Conservation (phyloP, 2,888 invertebrate species). For the Mycalesis mineus region DNA sequence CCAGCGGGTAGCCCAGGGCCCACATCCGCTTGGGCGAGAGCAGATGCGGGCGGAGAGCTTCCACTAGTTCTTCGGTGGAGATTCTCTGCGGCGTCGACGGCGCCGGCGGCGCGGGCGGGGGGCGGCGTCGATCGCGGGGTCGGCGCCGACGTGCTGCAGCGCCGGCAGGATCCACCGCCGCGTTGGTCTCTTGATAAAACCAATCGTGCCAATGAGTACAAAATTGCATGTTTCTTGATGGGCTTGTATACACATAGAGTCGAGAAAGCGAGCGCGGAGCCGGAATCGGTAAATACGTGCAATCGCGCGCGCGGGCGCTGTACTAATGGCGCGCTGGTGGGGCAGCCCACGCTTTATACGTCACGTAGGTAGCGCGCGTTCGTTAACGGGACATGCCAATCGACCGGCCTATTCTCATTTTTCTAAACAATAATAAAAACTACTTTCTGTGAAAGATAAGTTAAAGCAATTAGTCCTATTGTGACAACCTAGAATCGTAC, state of each 20-base stretch:
- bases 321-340: slow-evolving; percentile 73
- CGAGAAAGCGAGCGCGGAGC: slow-evolving; percentile 68
- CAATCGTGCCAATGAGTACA: slow-evolving; percentile 69
- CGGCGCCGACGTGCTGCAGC: slow-evolving; percentile 65
- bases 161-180: slow-evolving; percentile 64
- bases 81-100: slow-evolving; percentile 67
- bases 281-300: slow-evolving; percentile 64
- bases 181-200: slow-evolving; percentile 73
- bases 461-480: slow-evolving; percentile 28
- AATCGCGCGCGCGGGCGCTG: slow-evolving; percentile 74
- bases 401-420: slow-evolving; percentile 76
- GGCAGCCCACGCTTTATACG: slow-evolving; percentile 74
- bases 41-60: slow-evolving; percentile 79
- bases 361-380: slow-evolving; percentile 70
- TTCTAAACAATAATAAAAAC: slow-evolving; percentile 68
- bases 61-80: slow-evolving; percentile 77
- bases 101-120: slow-evolving; percentile 59
- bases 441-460: slow-evolving; percentile 46
- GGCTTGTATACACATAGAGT: slow-evolving; percentile 75
- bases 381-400: slow-evolving; percentile 74
- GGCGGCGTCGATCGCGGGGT: slow-evolving; percentile 68
- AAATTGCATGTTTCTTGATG: slow-evolving; percentile 67
- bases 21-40: slow-evolving; percentile 80
- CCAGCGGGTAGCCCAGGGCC: slow-evolving; percentile 84
- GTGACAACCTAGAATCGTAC: slow-evolving; percentile 12